Percentiles rank a stretch among this genome's conserved stretches.
phyloP scores from a whole-genome alignment of 2,888 invertebrate genomes.

The Pterostichus niger region DNA sequence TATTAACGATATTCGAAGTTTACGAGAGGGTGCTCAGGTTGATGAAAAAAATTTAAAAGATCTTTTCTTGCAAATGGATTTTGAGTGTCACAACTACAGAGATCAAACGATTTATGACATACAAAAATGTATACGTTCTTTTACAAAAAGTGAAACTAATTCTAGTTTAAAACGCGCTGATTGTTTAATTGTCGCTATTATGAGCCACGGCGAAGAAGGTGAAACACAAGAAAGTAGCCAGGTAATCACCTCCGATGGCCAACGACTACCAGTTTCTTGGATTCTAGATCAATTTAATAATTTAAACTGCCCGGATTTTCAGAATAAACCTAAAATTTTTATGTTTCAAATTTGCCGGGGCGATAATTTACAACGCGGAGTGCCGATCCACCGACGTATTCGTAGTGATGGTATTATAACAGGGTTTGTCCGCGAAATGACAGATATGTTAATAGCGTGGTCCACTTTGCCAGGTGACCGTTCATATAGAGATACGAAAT shows the following conservation, averaged over 20 bases:
- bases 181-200: slow-evolving; percentile 83
- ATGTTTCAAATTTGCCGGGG: slow-evolving; percentile 84
- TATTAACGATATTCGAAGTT: slow-evolving; percentile 67
- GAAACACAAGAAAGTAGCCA: slow-evolving; percentile 78
- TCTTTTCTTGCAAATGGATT: slow-evolving; percentile 82
- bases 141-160: slow-evolving; percentile 74
- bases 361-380: slow-evolving; percentile 70
- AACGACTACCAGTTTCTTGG: slow-evolving; percentile 77
- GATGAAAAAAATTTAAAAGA: slow-evolving; percentile 81
- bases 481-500: slow-evolving; percentile 80
- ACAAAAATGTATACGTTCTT: slow-evolving; percentile 75
- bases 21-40: slow-evolving; percentile 80
- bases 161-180: slow-evolving; percentile 77
- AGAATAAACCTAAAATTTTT: slow-evolving; percentile 85
- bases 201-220: slow-evolving; percentile 83
- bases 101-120: slow-evolving; percentile 77
- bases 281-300: slow-evolving; percentile 82
- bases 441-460: slow-evolving; percentile 84
- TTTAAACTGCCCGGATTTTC: slow-evolving; percentile 78
- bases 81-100: slow-evolving; percentile 76
- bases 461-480: slow-evolving; percentile 82
- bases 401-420: slow-evolving; percentile 71
- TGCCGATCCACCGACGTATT: slow-evolving; percentile 69
- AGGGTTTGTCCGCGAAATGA: slow-evolving; percentile 73
- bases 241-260: slow-evolving; percentile 81